Evolutionary conservation across 2,888 invertebrate genomes (phyloP).

Genomic region (Tachina lurida): DNA sequence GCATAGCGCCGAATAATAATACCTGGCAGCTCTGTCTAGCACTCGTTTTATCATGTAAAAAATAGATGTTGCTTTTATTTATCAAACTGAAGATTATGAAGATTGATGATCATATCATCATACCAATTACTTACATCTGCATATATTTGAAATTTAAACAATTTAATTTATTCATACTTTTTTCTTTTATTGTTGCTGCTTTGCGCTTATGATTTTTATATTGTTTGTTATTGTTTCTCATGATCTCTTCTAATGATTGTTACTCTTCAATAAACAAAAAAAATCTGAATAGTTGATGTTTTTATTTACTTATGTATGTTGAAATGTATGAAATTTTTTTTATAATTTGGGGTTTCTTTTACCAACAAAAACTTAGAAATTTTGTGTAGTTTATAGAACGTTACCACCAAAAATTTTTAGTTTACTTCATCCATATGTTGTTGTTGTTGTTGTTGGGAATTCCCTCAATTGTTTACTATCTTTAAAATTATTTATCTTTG

Average conservation of each 20-base stretch:
- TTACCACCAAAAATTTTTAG: slow-evolving; percentile 7
- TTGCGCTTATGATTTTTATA: slow-evolving; percentile 53
- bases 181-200: background rate
- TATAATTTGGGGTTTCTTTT: slow-evolving; percentile 5
- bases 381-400: slow-evolving; percentile 38
- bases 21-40: slow-evolving; percentile 1
- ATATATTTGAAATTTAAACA: slow-evolving; percentile 70
- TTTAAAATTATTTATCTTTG: slow-evolving; percentile 25
- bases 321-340: slow-evolving; percentile 23
- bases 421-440: slow-evolving; percentile 74
- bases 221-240: slow-evolving; percentile 29
- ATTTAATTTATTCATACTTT: slow-evolving; percentile 32
- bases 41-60: slow-evolving; percentile 1
- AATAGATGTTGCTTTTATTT: slow-evolving; percentile 26
- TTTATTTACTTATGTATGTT: slow-evolving; percentile 41
- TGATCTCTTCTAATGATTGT: slow-evolving; percentile 41
- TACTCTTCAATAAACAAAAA: slow-evolving; percentile 27
- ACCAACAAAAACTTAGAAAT: background rate
- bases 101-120: slow-evolving; percentile 69
- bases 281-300: slow-evolving; percentile 1
- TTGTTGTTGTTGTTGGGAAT: slow-evolving; percentile 77
- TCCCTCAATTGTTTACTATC: slow-evolving; percentile 73
- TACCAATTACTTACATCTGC: slow-evolving; percentile 65
- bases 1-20: too few species aligned
- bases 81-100: background rate